Percentiles rank a stretch among this genome's conserved stretches.
Conservation (phyloP, 2,888 invertebrate species). For the Hyles lineata region DNA sequence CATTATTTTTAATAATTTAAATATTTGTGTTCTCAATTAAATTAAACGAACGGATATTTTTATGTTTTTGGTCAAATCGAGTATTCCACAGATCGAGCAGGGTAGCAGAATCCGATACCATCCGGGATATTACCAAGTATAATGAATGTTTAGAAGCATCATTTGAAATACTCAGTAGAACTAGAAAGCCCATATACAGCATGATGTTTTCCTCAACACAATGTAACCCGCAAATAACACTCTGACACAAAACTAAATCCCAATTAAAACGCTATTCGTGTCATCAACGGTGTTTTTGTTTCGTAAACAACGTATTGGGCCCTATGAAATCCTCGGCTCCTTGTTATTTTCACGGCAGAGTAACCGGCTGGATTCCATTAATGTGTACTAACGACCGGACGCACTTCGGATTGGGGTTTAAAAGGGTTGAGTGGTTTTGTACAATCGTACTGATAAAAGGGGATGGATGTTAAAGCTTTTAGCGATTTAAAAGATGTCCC, state of each 20-base stretch:
- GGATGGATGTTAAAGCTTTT: slow-evolving; percentile 80
- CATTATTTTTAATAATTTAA: too few species aligned
- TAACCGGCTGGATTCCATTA: slow-evolving; percentile 81
- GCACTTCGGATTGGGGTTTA: slow-evolving; percentile 82
- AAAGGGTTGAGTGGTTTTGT: slow-evolving; percentile 85
- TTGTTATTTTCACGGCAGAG: slow-evolving; percentile 82
- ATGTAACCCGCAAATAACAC: neutral
- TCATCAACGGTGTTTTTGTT: slow-evolving; percentile 28
- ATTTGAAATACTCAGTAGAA: neutral
- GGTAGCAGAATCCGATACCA: too few species aligned
- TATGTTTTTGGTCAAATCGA: too few species aligned
- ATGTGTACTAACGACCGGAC: slow-evolving; percentile 84
- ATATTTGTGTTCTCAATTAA: too few species aligned
- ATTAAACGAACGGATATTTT: too few species aligned
- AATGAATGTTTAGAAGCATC: too few species aligned
- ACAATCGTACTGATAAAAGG: slow-evolving; percentile 82
- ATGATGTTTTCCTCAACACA: neutral
- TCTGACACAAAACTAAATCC: slow-evolving; percentile 18
- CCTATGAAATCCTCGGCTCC: slow-evolving; percentile 45
- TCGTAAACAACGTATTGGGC: slow-evolving; percentile 31
- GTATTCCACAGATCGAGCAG: too few species aligned
- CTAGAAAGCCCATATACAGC: neutral
- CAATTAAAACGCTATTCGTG: slow-evolving; percentile 27
- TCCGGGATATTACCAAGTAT: too few species aligned
- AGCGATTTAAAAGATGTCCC: slow-evolving; percentile 80